phyloP scores from a whole-genome alignment of 2,888 invertebrate genomes.

The Agrochola litura region DNA sequence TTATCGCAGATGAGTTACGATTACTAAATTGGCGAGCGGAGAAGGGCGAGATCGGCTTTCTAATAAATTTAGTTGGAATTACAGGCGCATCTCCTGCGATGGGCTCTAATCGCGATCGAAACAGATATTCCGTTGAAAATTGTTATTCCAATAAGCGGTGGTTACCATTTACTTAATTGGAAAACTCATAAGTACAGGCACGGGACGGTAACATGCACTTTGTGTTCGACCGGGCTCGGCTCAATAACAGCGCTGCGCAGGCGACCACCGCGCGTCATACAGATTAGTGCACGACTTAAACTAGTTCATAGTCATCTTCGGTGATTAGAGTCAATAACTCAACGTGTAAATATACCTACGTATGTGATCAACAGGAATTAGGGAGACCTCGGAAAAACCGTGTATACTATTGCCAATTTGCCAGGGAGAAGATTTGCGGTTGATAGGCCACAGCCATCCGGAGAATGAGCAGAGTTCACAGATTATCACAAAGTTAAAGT shows the following conservation, averaged over 20 bases:
- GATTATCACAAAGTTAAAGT: not conserved
- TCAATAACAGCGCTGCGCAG: conserved; percentile 25
- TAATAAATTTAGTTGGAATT: conserved; percentile 83
- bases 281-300: conserved; percentile 14
- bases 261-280: conserved; percentile 1
- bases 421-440: no score
- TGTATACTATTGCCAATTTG: not conserved
- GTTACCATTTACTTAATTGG: conserved; percentile 69
- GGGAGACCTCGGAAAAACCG: no score
- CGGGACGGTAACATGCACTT: conserved; percentile 47
- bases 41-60: conserved; percentile 82
- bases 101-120: conserved; percentile 65
- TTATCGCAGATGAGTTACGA: conserved; percentile 87
- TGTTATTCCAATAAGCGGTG: conserved; percentile 67
- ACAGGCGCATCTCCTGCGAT: conserved; percentile 71
- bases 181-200: conserved; percentile 62
- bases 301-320: conserved; percentile 6
- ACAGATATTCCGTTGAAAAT: conserved; percentile 66
- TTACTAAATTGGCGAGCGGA: conserved; percentile 86
- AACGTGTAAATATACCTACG: no score
- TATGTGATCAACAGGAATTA: no score
- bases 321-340: not conserved
- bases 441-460: not conserved
- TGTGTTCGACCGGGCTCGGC: conserved; percentile 25
- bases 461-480: not conserved